phyloP scores from a whole-genome alignment of 2,113 vertebrate species.

The Nanorana parkeri region DNA sequence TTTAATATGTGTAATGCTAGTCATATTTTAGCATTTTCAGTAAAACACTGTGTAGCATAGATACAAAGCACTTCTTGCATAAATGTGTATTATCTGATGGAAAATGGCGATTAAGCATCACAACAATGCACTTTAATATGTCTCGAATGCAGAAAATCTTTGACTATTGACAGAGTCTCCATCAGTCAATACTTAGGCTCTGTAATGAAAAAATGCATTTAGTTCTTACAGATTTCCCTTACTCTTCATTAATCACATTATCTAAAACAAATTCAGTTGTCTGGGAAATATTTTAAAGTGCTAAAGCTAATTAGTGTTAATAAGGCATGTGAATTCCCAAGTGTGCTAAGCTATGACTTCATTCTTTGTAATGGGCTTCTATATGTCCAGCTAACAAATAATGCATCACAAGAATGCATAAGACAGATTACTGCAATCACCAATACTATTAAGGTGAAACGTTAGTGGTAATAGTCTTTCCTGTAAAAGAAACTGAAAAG shows the following conservation, averaged over 20 bases:
- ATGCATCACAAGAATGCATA: background rate
- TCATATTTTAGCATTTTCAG: background rate
- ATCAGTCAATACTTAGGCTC: background rate
- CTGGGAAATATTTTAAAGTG: background rate
- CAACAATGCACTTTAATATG: background rate
- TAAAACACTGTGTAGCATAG: background rate
- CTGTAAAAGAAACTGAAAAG: too few relatives aligned
- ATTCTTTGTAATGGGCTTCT: background rate
- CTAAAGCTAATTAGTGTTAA: background rate
- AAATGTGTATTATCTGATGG: conserved; percentile 4
- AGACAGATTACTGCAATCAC: too few relatives aligned
- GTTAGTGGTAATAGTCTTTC: too few relatives aligned
- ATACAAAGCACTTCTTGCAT: background rate
- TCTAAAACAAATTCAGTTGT: background rate
- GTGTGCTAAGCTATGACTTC: background rate
- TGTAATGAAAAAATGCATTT: background rate
- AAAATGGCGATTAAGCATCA: background rate
- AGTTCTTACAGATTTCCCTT: background rate
- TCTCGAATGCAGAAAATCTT: background rate
- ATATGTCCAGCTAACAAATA: background rate
- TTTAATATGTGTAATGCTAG: too few relatives aligned
- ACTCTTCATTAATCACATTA: background rate
- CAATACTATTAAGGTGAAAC: too few relatives aligned
- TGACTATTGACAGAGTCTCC: background rate
- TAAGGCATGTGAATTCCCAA: background rate